A percentile compares a stretch with the other conserved stretches of the same genome.
Evolutionary conservation across 2,888 invertebrate species (phyloP).

Genomic region (Escarpia spicata): DNA sequence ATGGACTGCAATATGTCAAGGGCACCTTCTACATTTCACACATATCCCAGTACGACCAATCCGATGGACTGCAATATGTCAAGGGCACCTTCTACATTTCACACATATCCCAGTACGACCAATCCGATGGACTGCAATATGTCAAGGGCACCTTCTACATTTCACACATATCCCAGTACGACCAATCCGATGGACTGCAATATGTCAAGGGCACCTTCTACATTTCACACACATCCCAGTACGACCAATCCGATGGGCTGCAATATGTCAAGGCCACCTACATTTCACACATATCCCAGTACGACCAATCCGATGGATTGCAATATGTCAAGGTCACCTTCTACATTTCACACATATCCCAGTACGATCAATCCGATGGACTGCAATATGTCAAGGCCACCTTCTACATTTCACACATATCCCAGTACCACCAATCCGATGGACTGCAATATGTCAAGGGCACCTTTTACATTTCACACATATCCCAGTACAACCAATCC

Average conservation of each 20-base stretch:
- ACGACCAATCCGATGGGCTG: constrained; percentile 74
- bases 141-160: background rate
- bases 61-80: constrained; percentile 73
- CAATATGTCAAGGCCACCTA: constrained; percentile 39
- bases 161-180: constrained; percentile 79
- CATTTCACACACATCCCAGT: constrained; percentile 51
- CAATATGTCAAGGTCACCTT: constrained; percentile 38
- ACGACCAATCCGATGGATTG: constrained; percentile 74
- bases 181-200: constrained; percentile 74
- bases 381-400: constrained; percentile 67
- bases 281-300: constrained; percentile 79
- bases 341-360: constrained; percentile 78
- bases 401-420: constrained; percentile 78
- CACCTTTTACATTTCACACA: constrained; percentile 73
- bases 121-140: constrained; percentile 74
- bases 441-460: constrained; percentile 73
- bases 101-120: constrained; percentile 77
- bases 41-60: constrained; percentile 75
- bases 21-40: constrained; percentile 69
- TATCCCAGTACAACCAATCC: constrained; percentile 71
- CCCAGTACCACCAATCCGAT: constrained; percentile 66
- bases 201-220: constrained; percentile 20
- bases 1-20: constrained; percentile 73
- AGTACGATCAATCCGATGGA: constrained; percentile 71
- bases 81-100: constrained; percentile 64